These are phyloP conservation scores for Atrichornis clamosus DNA, from an alignment of 2,113 vertebrate species.

Conservation along the genomic window DNA sequence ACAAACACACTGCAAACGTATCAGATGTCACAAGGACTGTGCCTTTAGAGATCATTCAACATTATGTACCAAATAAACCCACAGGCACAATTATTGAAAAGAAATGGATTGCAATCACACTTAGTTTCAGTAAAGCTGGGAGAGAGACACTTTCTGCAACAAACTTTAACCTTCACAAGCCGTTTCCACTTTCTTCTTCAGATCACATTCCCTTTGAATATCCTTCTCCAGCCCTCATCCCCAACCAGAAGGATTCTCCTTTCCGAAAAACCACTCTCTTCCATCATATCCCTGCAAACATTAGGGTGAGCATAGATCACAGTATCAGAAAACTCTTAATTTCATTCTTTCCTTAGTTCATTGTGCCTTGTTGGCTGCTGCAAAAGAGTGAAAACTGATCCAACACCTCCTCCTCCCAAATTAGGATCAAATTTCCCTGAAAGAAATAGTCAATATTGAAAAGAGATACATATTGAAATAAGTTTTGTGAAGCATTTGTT, in stretches of 20 bases:
- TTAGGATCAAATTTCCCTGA: not conserved
- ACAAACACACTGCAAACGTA: rapidly evolving
- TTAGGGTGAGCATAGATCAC: not conserved
- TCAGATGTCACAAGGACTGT: not conserved
- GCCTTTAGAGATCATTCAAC: not conserved
- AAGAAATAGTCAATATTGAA: not conserved
- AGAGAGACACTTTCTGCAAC: not conserved
- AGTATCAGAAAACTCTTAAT: not conserved
- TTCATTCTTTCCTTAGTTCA: not conserved
- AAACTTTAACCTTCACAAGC: not conserved
- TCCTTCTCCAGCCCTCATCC: not conserved
- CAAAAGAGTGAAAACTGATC: not conserved
- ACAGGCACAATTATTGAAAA: constrained; percentile 18
- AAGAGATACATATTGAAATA: not conserved
- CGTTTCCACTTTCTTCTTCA: not conserved
- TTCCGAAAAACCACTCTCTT: not conserved
- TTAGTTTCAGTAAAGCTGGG: not conserved
- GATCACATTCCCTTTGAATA: not conserved
- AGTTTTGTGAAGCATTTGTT: not conserved
- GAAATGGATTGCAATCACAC: not conserved
- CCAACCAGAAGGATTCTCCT: not conserved
- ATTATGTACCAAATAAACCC: not conserved
- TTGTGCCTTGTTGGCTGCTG: not conserved
- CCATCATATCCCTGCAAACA: not conserved
- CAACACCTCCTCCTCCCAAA: not conserved